Percentiles rank a stretch among this genome's conserved stretches.
phyloP scores from a whole-genome alignment of 1,140 invertebrate species.

The Drosophila novamexicana region DNA sequence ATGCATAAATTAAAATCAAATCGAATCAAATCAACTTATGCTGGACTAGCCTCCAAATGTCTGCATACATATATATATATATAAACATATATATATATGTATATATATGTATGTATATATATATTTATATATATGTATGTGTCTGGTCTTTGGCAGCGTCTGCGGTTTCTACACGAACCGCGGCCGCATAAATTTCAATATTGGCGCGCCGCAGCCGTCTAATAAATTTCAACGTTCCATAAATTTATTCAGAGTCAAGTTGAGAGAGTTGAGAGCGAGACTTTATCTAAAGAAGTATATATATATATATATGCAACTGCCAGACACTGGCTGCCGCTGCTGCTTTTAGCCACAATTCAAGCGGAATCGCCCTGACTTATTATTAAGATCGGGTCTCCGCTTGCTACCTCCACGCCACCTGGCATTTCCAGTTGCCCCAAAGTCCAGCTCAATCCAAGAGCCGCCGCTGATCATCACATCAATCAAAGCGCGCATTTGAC shows the following conservation, averaged over 20 bases:
- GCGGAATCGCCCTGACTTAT: slow-evolving; percentile 69
- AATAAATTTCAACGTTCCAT: slow-evolving; percentile 75
- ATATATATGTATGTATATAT: background rate
- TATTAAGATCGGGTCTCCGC: slow-evolving; percentile 51
- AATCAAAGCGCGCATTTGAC: slow-evolving; percentile 78
- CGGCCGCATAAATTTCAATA: slow-evolving; percentile 78
- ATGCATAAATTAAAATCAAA: slow-evolving; percentile 82
- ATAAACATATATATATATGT: background rate
- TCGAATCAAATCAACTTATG: slow-evolving; percentile 76
- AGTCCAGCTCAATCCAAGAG: slow-evolving; percentile 1
- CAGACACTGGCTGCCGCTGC: slow-evolving; percentile 9
- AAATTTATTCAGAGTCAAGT: slow-evolving; percentile 78
- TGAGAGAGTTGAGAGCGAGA: slow-evolving; percentile 38
- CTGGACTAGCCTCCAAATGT: slow-evolving; percentile 29
- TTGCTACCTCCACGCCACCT: background rate
- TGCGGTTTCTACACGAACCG: slow-evolving; percentile 3
- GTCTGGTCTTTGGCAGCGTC: slow-evolving; percentile 13
- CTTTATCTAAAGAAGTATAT: slow-evolving; percentile 11
- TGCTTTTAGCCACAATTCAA: slow-evolving; percentile 30
- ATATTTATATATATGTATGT: slow-evolving; percentile 1
- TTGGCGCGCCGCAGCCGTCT: slow-evolving; percentile 60
- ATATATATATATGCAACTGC: too few species aligned
- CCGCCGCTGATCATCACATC: slow-evolving; percentile 70
- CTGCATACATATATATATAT: background rate
- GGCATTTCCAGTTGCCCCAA: slow-evolving; percentile 4